Percentiles rank a stretch among this genome's conserved stretches.
phyloP scores from a whole-genome alignment of 2,888 invertebrate species.

The Andrena marginata region DNA sequence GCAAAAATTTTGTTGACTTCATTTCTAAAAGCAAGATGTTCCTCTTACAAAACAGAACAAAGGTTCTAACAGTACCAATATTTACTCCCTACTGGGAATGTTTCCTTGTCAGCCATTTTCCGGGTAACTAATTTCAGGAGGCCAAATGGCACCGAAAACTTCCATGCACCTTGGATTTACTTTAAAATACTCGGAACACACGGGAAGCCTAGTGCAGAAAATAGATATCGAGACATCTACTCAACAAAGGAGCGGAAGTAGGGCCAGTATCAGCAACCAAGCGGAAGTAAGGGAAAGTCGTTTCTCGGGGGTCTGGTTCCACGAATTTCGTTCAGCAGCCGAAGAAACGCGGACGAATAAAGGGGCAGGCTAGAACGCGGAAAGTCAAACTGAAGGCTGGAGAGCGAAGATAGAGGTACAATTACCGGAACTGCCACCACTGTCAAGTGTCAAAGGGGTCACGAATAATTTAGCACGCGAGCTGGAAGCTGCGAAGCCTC shows the following conservation, averaged over 20 bases:
- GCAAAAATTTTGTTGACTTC: too few species aligned
- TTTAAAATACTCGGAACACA: background rate
- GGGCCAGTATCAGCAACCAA: background rate
- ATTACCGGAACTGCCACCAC: slow-evolving; percentile 71
- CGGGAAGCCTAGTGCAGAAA: background rate
- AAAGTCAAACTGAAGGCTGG: slow-evolving; percentile 46
- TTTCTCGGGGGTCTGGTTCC: background rate
- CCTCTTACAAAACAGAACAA: too few species aligned
- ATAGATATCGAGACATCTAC: background rate
- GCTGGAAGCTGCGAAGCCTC: slow-evolving; percentile 38
- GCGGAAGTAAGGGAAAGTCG: background rate
- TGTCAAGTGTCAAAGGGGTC: slow-evolving; percentile 73
- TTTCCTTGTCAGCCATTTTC: too few species aligned
- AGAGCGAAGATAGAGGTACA: slow-evolving; percentile 56
- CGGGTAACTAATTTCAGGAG: too few species aligned
- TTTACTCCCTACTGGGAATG: too few species aligned
- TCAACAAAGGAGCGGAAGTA: background rate
- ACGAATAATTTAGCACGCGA: slow-evolving; percentile 72
- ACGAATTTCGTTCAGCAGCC: slow-evolving; percentile 12
- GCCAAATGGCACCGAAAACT: too few species aligned
- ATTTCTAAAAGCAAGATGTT: too few species aligned
- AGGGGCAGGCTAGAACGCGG: slow-evolving; percentile 1
- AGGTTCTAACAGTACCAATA: too few species aligned
- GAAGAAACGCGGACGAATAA: background rate
- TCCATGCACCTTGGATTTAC: background rate